Conservation (phyloP, 2,113 vertebrate genomes). For the Xenopus tropicalis region DNA sequence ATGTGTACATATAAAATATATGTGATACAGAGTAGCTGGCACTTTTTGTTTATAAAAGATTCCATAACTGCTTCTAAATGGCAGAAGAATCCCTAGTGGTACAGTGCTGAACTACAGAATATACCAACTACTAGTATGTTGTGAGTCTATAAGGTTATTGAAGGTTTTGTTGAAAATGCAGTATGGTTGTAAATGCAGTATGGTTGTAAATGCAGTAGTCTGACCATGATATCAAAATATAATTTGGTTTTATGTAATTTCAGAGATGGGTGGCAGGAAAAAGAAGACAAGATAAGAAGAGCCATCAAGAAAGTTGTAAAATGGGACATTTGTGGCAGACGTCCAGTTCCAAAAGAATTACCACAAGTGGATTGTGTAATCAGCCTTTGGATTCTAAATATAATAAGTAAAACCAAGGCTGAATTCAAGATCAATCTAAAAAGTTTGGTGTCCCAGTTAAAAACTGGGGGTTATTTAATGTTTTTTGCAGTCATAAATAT, state of each 20-base stretch:
- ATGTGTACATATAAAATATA: too few relatives aligned
- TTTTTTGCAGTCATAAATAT: background rate
- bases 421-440: constrained; percentile 4
- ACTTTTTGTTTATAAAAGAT: too few relatives aligned
- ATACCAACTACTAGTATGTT: too few relatives aligned
- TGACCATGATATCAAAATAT: too few relatives aligned
- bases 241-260: background rate
- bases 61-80: too few relatives aligned
- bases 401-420: constrained; percentile 6
- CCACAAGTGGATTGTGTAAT: constrained; percentile 2
- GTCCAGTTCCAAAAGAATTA: background rate
- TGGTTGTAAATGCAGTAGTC: too few relatives aligned
- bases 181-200: too few relatives aligned
- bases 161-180: too few relatives aligned
- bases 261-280: constrained; percentile 2
- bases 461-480: background rate
- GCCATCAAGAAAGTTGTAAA: background rate
- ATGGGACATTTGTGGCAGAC: background rate
- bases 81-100: too few relatives aligned
- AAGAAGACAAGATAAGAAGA: constrained; percentile 3
- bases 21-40: too few relatives aligned
- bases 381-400: background rate
- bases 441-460: background rate
- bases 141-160: too few relatives aligned
- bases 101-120: too few relatives aligned